Base-by-base conservation (phyloP, 2,113 vertebrate genomes). In the Apaloderma vittatum region DNA sequence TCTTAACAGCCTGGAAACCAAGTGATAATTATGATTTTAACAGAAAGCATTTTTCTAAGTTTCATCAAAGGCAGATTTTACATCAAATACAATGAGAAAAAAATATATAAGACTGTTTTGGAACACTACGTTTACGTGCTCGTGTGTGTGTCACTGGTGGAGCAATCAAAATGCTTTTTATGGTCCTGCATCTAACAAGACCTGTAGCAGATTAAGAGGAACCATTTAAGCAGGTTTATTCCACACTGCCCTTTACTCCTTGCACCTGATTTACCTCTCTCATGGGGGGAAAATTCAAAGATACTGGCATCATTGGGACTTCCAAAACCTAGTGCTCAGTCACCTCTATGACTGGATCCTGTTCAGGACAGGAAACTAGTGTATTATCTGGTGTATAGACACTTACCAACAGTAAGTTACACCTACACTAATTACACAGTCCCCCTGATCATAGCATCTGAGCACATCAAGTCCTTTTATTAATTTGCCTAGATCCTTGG, bases 291-390 rank as follows among this genome's bases (percentile, higher is more conserved):
- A 81, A 77, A 91, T 8, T 43, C 59, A 46, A 22, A 52, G 24
- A 32, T 3, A 10, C 2, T n/a, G 15, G 22, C 17, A 32, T 8
- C 15, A 13, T 1, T 37, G n/a, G n/a, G 29, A 55, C 2, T 3
- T 37, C 55, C 43, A 46, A 26, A 58, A 1, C 6, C 30, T 22
- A 11, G 3, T 29, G 8, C 66, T 71, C 36, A 52, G 3, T 32
- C 57, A 46, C 14, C 46, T 66, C 32, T 51, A 3, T 5, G n/a
- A 9, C n/a, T 16, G 20, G 29, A 37, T 30, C 30, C 30, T 27
- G 24, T 5, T 32, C 32, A 29, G 54, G 29, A 46, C 11, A 34
- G 18, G 15, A n/a, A 51, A 40, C 8, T 29, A 4, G 0, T 0
- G 2, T 12, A 16, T 19, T 32, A 8, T 6, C 17, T 32, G 23